A percentile compares a stretch with the other conserved stretches of the same genome.
phyloP scores from a whole-genome alignment of 2,888 invertebrate genomes.

The Mylabris sibirica region DNA sequence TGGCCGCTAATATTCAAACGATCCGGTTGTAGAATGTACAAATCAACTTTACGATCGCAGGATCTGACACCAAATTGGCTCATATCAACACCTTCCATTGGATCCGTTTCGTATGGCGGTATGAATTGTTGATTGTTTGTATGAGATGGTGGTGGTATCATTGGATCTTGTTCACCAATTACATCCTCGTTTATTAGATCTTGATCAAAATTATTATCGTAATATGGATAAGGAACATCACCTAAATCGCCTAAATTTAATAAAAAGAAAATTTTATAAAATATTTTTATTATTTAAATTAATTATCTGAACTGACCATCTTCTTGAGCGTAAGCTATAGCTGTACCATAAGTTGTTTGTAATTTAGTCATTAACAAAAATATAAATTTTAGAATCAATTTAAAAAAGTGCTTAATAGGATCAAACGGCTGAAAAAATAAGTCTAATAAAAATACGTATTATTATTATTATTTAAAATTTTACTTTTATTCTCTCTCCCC shows the following conservation, averaged over 20 bases:
- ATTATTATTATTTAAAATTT: conserved; percentile 29
- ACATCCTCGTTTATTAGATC: conserved; percentile 47
- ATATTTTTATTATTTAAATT: background rate
- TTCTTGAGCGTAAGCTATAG: conserved; percentile 63
- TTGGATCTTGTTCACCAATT: conserved; percentile 54
- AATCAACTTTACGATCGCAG: conserved; percentile 87
- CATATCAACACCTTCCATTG: conserved; percentile 58
- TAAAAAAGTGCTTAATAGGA: conserved; percentile 66
- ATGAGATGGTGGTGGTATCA: conserved; percentile 60
- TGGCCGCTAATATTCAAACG: conserved; percentile 78
- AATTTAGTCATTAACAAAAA: conserved; percentile 65
- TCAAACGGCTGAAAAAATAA: conserved; percentile 62
- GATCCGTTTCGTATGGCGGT: conserved; percentile 58
- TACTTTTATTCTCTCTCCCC: conserved; percentile 59
- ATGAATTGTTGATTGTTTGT: conserved; percentile 58
- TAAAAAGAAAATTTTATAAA: background rate
- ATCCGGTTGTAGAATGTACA: conserved; percentile 84
- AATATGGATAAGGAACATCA: conserved; percentile 41
- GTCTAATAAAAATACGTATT: conserved; percentile 11
- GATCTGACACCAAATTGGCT: conserved; percentile 71
- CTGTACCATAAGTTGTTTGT: conserved; percentile 57
- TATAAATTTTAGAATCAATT: conserved; percentile 65
- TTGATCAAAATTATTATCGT: conserved; percentile 35
- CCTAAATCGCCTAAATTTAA: conserved; percentile 33
- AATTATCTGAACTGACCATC: conserved; percentile 55